Evolutionary conservation across 2,113 vertebrate genomes (phyloP), one percentile per base, ranked within the genome.

Genomic region (Eurypyga helias): DNA sequence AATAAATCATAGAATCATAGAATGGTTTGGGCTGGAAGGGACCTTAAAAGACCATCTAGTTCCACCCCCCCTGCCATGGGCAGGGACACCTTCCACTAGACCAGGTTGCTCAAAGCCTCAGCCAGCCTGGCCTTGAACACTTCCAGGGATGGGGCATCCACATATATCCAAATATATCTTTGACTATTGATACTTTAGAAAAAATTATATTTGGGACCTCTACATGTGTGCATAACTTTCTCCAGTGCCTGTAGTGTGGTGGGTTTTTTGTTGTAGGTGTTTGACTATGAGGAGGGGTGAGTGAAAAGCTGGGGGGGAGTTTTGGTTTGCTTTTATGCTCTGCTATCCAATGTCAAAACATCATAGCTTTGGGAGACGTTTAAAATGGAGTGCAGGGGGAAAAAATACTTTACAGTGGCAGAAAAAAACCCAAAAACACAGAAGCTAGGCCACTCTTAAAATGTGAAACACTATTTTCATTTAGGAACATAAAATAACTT

Each of bases 201-300:
- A 57, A 2, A 13, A 11, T 8, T 26, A 11, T 1, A 11, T 57
- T 43, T 66, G 7, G 10, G 10, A 20, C 54, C 36, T 92, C 82
- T 23, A 23, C n/a, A 4, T 29, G 7, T 14, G 24, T 48, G 15
- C 29, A 13, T 48, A 79, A 46, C n/a, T 89, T 67, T 73, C 6
- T 54, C 9, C 15, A 46, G 0, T n/a, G 18, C 21, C 19, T 87
- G 0, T 17, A 19, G 28, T 25, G 20, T 36, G 23, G 8, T 73
- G 18, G 29, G 21, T 0, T 20, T 81, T 71, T 36, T 69, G n/a
- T 26, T 80, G 33, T 41, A 28, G 46, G 34, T 29, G 13, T 64
- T 61, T 62, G 43, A n/a, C 9, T n/a, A 29, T 62, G 20, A 83
- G 7, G 34, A 73, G 43, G 10, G n/a, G 5, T 34, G 34, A 51